Evolutionary conservation across 92 coral and sea anemone genomes (phyloP).

Genomic region (Epizoanthus ramosus): DNA sequence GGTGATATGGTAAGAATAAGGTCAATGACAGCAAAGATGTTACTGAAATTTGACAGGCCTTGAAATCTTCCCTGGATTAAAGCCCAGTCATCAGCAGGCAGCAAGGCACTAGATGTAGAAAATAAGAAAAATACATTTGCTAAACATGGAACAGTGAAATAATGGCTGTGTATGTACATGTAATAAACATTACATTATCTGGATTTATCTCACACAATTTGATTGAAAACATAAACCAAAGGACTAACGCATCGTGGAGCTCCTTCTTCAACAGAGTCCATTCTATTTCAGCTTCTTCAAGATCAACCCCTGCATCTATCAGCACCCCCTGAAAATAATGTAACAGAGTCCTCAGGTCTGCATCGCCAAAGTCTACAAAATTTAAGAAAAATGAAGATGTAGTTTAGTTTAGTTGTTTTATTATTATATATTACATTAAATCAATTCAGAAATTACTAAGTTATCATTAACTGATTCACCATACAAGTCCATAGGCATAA

Average conservation of each 20-base stretch:
- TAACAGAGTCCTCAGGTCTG: slow-evolving; percentile 36
- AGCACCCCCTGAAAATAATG: slow-evolving; percentile 27
- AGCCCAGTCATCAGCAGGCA: neutral
- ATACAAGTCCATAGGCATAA: too few relatives aligned
- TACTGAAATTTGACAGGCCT: neutral
- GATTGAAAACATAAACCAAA: neutral
- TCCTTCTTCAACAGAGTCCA: slow-evolving; percentile 43
- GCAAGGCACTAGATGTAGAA: neutral
- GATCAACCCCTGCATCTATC: slow-evolving; percentile 25
- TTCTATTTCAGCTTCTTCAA: slow-evolving; percentile 35
- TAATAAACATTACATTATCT: too few relatives aligned
- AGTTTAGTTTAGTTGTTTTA: too few relatives aligned
- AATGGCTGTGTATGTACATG: too few relatives aligned
- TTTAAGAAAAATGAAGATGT: neutral
- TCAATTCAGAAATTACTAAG: neutral
- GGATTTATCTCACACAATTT: too few relatives aligned
- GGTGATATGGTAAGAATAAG: slow-evolving; percentile 47
- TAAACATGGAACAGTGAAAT: too few relatives aligned
- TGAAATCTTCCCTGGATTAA: neutral
- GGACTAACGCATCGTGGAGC: slow-evolving; percentile 17
- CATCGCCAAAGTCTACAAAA: slow-evolving; percentile 27
- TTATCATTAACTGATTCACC: too few relatives aligned
- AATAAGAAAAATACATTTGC: neutral
- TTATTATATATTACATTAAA: neutral
- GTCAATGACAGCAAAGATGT: slow-evolving; percentile 43